phyloP scores from a whole-genome alignment of 2,113 vertebrate genomes.

The Ammospiza nelsoni region DNA sequence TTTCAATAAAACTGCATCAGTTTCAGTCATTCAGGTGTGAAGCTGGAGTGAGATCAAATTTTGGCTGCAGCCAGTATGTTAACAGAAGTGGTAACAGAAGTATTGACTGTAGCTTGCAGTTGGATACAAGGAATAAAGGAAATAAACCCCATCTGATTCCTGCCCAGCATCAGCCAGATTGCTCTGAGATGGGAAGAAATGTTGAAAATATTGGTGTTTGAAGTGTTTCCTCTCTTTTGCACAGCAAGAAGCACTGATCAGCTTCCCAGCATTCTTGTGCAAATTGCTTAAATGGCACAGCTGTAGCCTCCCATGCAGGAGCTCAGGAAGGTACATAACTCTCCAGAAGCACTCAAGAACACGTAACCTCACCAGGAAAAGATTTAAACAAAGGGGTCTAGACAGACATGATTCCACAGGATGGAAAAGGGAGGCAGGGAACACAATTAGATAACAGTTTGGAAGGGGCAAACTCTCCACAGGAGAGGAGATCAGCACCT shows the following conservation, averaged over 20 bases:
- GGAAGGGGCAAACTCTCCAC: neutral
- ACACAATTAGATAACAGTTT: neutral
- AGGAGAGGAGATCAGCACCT: neutral
- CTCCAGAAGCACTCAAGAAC: neutral
- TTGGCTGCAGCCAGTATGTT: neutral
- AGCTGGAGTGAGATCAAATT: neutral
- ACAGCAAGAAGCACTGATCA: neutral
- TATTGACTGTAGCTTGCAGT: neutral
- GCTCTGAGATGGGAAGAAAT: neutral
- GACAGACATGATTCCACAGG: neutral
- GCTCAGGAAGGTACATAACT: neutral
- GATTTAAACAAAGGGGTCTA: neutral
- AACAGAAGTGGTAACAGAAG: neutral
- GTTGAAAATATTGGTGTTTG: neutral
- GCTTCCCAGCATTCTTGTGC: neutral
- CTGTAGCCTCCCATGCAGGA: neutral
- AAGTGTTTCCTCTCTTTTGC: neutral
- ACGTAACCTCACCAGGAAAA: neutral
- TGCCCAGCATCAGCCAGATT: neutral
- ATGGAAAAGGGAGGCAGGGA: neutral
- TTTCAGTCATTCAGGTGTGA: neutral
- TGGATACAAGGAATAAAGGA: neutral
- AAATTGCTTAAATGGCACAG: neutral
- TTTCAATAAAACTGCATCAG: neutral
- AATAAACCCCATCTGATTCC: neutral